phyloP scores from a whole-genome alignment of 2,888 invertebrate genomes.

The Chironomus riparius region DNA sequence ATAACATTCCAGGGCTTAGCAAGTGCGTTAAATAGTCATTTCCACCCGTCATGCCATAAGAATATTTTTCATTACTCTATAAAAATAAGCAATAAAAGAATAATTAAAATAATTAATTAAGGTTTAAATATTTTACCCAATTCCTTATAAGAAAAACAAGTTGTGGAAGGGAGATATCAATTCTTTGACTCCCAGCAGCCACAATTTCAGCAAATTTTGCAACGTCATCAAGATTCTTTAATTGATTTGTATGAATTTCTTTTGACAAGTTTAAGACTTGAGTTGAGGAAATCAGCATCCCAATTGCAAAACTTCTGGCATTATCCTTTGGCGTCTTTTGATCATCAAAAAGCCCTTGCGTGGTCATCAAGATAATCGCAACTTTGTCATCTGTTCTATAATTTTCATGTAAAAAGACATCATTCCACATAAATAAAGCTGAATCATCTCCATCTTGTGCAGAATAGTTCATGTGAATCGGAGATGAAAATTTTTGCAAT shows the following conservation, averaged over 20 bases:
- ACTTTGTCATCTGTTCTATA: background rate
- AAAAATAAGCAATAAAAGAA: too few species aligned
- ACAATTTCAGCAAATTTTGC: background rate
- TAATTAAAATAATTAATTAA: too few species aligned
- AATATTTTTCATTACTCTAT: too few species aligned
- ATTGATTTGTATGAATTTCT: background rate
- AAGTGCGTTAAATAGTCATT: too few species aligned
- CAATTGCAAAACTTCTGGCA: background rate
- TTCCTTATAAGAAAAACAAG: background rate
- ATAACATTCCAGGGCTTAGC: too few species aligned
- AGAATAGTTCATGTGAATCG: too few species aligned
- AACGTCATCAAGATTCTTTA: background rate
- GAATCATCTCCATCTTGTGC: too few species aligned
- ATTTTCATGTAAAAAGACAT: background rate
- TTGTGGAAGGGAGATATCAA: background rate
- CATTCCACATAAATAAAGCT: background rate
- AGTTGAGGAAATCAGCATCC: background rate
- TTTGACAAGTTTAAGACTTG: background rate
- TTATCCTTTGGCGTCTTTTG: background rate
- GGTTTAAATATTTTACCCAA: background rate
- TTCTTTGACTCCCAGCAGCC: too few species aligned
- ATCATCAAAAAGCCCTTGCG: background rate
- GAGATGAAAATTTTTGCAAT: too few species aligned
- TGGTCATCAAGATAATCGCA: background rate
- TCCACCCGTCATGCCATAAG: too few species aligned